phyloP scores from a whole-genome alignment of 2,888 invertebrate species.

The Conops quadrifasciatus region DNA sequence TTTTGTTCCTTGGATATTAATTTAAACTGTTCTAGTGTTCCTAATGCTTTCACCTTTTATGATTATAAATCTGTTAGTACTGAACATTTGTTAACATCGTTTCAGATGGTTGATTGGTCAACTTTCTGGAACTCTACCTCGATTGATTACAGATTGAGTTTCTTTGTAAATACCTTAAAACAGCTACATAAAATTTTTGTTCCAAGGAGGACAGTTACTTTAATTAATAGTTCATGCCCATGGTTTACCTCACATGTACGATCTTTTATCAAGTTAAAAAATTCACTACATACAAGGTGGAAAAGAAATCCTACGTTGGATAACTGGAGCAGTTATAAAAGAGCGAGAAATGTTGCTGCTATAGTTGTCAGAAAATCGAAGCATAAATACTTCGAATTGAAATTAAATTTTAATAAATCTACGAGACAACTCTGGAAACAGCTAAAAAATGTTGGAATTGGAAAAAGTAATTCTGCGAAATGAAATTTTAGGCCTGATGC shows the following conservation, averaged over 20 bases:
- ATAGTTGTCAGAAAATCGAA: not conserved
- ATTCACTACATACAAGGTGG: not conserved
- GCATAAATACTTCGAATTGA: not conserved
- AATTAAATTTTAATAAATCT: not conserved
- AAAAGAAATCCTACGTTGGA: not conserved
- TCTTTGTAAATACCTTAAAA: not conserved
- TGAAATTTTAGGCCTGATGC: not conserved
- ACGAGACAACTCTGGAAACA: not conserved
- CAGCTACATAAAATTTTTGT: not conserved
- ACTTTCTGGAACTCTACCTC: not conserved
- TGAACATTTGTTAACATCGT: not conserved
- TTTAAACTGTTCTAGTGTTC: not conserved
- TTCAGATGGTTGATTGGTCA: not conserved
- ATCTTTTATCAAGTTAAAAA: not conserved
- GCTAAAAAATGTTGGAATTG: not conserved
- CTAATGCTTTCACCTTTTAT: not conserved
- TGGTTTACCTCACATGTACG: not conserved
- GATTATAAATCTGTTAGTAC: not conserved
- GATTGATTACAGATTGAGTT: not conserved
- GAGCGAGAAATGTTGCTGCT: not conserved
- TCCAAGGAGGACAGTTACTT: not conserved
- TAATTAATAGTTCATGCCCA: no score
- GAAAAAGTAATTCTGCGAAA: no score
- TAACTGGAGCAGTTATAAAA: not conserved
- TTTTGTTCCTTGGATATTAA: not conserved